phyloP scores from a whole-genome alignment of 1,140 invertebrate genomes.

The Trypoxylus dichotomus region DNA sequence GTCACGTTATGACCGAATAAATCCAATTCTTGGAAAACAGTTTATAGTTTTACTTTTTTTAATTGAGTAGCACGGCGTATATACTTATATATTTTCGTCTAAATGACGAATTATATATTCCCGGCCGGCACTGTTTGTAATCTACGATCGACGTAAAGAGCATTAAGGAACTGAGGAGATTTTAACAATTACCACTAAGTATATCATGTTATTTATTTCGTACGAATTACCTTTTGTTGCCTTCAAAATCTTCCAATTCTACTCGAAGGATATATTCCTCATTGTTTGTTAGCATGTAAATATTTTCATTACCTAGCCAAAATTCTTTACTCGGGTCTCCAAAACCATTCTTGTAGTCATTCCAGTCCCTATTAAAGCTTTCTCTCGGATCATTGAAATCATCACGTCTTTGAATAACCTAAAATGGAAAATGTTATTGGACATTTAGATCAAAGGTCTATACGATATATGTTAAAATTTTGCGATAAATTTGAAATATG shows the following conservation, averaged over 20 bases:
- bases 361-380: slow-evolving; percentile 92
- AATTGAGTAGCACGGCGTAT: no score
- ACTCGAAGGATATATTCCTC: slow-evolving; percentile 87
- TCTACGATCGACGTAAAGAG: no score
- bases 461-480: not conserved
- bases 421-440: slow-evolving; percentile 35
- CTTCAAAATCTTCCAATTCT: slow-evolving; percentile 91
- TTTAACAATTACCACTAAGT: not conserved
- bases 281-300: slow-evolving; percentile 94
- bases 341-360: slow-evolving; percentile 95
- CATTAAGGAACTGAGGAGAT: no score
- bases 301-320: slow-evolving; percentile 93
- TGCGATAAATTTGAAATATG: not conserved
- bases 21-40: no score
- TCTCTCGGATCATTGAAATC: slow-evolving; percentile 84
- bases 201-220: no score
- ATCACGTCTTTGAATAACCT: slow-evolving; percentile 88
- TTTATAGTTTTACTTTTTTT: no score
- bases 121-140: no score
- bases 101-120: no score
- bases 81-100: no score
- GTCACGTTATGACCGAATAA: no score
- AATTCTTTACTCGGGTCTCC: slow-evolving; percentile 88
- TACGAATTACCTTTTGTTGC: slow-evolving; percentile 71
- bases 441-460: no score